Conservation (phyloP, 2,113 vertebrate species). For the Chlamydotis undulata region DNA sequence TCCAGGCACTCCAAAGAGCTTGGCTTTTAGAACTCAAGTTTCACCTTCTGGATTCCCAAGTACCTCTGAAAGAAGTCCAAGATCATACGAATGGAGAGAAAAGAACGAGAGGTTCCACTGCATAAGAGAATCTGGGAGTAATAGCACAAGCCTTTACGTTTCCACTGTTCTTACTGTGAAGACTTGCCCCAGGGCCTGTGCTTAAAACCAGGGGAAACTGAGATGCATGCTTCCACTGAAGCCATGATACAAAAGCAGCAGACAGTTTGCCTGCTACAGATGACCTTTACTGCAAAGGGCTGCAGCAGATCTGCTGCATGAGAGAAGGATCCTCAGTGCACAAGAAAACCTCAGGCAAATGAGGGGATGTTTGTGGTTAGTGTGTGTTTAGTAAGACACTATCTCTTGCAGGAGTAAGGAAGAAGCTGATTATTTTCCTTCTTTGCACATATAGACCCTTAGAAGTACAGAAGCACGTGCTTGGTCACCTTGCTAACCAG, state of each 20-base stretch:
- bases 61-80: neutral
- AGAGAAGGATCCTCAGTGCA: neutral
- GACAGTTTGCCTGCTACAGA: neutral
- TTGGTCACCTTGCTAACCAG: conserved; percentile 21
- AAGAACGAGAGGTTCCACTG: neutral
- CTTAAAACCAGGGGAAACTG: neutral
- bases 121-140: neutral
- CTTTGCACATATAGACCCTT: neutral
- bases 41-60: neutral
- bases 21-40: neutral
- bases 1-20: neutral
- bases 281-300: neutral
- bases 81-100: neutral
- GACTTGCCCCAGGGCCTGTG: neutral
- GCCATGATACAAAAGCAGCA: neutral
- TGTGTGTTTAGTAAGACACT: neutral
- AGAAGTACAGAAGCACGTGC: neutral
- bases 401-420: neutral
- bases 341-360: neutral
- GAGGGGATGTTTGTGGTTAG: neutral
- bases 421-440: neutral
- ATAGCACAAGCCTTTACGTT: neutral
- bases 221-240: neutral
- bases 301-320: neutral
- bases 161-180: neutral